These are phyloP conservation scores for Rhamnusium bicolor DNA, from an alignment of 2,888 invertebrate genomes.

Conservation along the genomic window DNA sequence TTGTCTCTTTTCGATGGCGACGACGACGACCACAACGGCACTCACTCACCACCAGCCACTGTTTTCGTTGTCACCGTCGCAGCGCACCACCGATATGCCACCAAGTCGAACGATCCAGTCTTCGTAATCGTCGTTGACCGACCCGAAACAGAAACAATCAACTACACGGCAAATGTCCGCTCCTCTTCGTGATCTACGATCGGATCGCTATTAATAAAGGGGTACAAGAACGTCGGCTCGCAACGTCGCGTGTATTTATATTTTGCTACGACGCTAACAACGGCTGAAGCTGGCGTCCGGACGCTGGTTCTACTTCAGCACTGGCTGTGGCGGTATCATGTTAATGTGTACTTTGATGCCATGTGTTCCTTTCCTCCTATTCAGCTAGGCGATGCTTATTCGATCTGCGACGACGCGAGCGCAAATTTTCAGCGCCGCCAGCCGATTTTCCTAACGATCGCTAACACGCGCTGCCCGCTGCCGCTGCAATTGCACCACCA, in stretches of 20 bases:
- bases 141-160: conserved; percentile 42
- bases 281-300: conserved; percentile 54
- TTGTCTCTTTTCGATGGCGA: conserved; percentile 20
- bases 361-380: conserved; percentile 47
- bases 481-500: conserved; percentile 57
- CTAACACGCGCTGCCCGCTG: conserved; percentile 52
- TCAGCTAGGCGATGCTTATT: conserved; percentile 40
- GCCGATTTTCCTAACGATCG: conserved; percentile 59
- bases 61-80: conserved; percentile 29
- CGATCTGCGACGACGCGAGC: conserved; percentile 44
- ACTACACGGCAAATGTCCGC: conserved; percentile 53
- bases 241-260: conserved; percentile 57
- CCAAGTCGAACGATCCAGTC: conserved; percentile 37
- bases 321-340: conserved; percentile 50
- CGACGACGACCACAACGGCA: conserved; percentile 32
- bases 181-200: conserved; percentile 42
- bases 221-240: conserved; percentile 50
- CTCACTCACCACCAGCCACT: conserved; percentile 45
- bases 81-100: conserved; percentile 11
- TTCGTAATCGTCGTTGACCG: conserved; percentile 37
- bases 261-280: conserved; percentile 57
- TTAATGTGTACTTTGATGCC: conserved; percentile 41
- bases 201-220: conserved; percentile 61
- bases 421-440: conserved; percentile 51
- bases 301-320: conserved; percentile 45